Base-by-base conservation (phyloP, 2,113 vertebrate species). In the Bettongia penicillata region DNA sequence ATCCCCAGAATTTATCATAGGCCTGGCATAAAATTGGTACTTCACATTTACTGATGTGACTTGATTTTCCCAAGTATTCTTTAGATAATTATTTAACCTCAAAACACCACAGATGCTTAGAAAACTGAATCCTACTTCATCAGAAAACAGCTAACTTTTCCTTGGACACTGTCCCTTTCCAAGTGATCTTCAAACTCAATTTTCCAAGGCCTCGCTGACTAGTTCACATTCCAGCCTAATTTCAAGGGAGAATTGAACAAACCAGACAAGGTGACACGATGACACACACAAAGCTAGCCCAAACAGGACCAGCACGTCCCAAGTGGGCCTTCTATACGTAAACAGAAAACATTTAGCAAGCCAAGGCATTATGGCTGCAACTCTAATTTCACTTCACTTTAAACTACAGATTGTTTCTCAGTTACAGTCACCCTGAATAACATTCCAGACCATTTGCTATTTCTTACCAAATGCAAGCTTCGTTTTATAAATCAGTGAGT, bases 391-490 rank as follows among this genome's bases (percentile, higher is more conserved):
- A 49, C 97, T 98, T 94, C 57, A 25, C 96, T 96, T 98, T 95
- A 97, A 95, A 97, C 96, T 96, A 92, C 43, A 95, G 94, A 96
- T 96, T 31, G 96, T 94, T 95, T 96, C 90, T 96, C 84, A 91
- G 53, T 49, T 96, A 97, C 92, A 90, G 0, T 93, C 95, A 91
- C 96, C 61, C 89, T 96, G 92, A 95, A 90, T 94, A 94, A 92
- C 51, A 0, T 9, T 92, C 90, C 89, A 90, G 94, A 28, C 1
- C 93, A 91, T 97, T 96, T 96, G 91, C 96, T 94, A 93, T 96
- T 95, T 98, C 97, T 98, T 97, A 98, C 95, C 98, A 97, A 98
- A 97, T 53, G 6, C 1, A 97, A 96, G 93, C 92, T 98, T 98
- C 95, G 95, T 96, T 53, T 0, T 0, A 53, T 3, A 50, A 93